Evolutionary conservation across 92 coral and sea anemone genomes (phyloP), one percentile per base, ranked within the genome.

Genomic region (Pocillopora grandis): DNA sequence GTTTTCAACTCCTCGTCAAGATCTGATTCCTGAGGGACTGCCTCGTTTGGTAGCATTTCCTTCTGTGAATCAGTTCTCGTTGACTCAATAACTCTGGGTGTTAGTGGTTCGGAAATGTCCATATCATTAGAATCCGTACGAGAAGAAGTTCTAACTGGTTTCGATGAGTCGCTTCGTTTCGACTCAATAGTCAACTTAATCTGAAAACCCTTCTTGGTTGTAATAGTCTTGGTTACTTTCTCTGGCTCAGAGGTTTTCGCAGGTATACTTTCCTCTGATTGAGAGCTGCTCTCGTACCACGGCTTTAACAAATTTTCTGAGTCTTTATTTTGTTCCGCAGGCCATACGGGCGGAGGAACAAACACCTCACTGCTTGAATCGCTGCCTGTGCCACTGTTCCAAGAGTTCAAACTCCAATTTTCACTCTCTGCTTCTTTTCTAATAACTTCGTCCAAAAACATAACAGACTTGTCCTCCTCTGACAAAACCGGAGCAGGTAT

Each of bases 351-450:
- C 15, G 95, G 93, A 36, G 91, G 87, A 64, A 92, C 87, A 72
- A 81, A 77, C 10, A 90, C 88, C 36, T 94, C 98, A 1, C 87
- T 76, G 78, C 95, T 89, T 35, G 98, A 94, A 71, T 94, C 98
- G 69, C 95, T 94, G 4, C 52, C 52, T 42, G 52, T 42, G 76
- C 88, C 87, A 78, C 95, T 94, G 62, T 92, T 92, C 99, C 99
- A 97, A 18, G 99, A 97, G 58, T 90, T 95, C 76, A 95, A 90
- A 78, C 98, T 95, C 99, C 99, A 97, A 66, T 94, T 97, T 72
- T 93, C 98, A 18, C 97, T 90, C 78, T 94, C 96, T 15, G 92
- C 99, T 84, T 97, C 99, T n/a, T 74, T 91, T 42, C 96, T 85
- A 13, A 97, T 83, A 20, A 97, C 89, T 71, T 97, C 99, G 87